Evolutionary conservation across 2,888 invertebrate genomes (phyloP), one percentile per base, ranked within the genome.

Genomic region (Trichopria drosophilae): DNA sequence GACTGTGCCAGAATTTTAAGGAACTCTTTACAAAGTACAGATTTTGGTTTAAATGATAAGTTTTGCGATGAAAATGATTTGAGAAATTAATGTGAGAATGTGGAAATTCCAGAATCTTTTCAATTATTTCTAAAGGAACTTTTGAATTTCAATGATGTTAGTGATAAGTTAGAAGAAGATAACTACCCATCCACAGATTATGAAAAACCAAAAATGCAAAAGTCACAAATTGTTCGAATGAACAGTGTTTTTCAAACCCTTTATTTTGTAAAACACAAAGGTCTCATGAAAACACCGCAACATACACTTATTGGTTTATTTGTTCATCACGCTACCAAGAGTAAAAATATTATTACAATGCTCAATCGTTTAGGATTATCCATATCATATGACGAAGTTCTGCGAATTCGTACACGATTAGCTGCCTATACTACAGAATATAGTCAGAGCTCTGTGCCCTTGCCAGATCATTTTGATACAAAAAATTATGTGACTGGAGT

Each of bases 321-420:
- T 29, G n/a, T 41, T 9, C 31, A 31, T 19, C 12, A 12, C 22
- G 15, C 20, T 13, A 41, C 6, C 10, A 41, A 41, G 15, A 41
- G 41, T 19, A 41, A 41, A 41, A 41, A 28, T 31, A 20, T 9
- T 19, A 19, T 41, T 6, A 19, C 29, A 19, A 13, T 29, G 20
- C 22, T 41, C 10, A 41, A 41, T 29, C 29, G 41, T 10, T 20
- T 41, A 6, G 41, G 41, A 19, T 19, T 41, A 6, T 39, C 23
- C n/a, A 39, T 24, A 16, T 13, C 39, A 13, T 51, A 51, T 18
- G 50, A 54, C n/a, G 48, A 55, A n/a, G 22, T 55, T 12, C 7
- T 39, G 26, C 32, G 48, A 9, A 34, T 13, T 39, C 32, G 51
- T 13, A 28, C 35, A n/a, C 34, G 48, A 39, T 41, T 55, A 35